Percentiles rank a stretch among this genome's conserved stretches.
phyloP scores from a whole-genome alignment of 2,888 invertebrate species.

The Drosophila flavopinicola region DNA sequence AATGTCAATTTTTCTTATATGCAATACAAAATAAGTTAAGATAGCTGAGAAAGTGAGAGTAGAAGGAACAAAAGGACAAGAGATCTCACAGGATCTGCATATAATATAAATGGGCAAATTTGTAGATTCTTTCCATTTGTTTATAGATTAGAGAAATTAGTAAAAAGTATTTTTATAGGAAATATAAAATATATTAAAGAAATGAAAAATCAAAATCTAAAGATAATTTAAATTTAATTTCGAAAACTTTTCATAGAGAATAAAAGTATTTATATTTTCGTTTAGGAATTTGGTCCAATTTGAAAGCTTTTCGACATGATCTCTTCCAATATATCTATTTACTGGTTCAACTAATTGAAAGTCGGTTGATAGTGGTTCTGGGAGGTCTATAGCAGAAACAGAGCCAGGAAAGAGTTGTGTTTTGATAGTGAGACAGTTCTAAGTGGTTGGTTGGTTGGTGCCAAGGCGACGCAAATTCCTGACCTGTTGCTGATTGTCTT shows the following conservation, averaged over 20 bases:
- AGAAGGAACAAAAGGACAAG: not conserved
- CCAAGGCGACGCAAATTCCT: conserved; percentile 51
- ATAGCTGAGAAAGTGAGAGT: conserved; percentile 31
- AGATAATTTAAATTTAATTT: too few relatives aligned
- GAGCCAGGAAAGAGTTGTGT: conserved; percentile 20
- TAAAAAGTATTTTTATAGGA: not conserved
- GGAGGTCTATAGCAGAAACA: conserved; percentile 28
- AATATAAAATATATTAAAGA: not conserved
- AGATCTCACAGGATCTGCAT: not conserved
- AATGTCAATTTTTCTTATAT: conserved; percentile 82
- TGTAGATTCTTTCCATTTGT: not conserved
- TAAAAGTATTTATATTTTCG: not conserved
- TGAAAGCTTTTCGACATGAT: not conserved
- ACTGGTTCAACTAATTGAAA: conserved; percentile 4
- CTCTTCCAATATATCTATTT: not conserved
- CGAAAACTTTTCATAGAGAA: not conserved
- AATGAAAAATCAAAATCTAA: not conserved
- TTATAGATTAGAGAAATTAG: not conserved
- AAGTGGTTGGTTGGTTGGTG: conserved; percentile 15
- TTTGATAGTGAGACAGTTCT: conserved; percentile 36
- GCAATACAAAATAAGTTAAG: conserved; percentile 28
- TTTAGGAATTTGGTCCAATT: conserved; percentile 1
- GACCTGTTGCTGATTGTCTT: conserved; percentile 83
- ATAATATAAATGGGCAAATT: not conserved
- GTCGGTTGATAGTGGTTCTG: conserved; percentile 5